Percentiles rank a stretch among this genome's conserved stretches.
Conservation (phyloP, 1,140 invertebrate genomes). For the Aphis gossypii region DNA sequence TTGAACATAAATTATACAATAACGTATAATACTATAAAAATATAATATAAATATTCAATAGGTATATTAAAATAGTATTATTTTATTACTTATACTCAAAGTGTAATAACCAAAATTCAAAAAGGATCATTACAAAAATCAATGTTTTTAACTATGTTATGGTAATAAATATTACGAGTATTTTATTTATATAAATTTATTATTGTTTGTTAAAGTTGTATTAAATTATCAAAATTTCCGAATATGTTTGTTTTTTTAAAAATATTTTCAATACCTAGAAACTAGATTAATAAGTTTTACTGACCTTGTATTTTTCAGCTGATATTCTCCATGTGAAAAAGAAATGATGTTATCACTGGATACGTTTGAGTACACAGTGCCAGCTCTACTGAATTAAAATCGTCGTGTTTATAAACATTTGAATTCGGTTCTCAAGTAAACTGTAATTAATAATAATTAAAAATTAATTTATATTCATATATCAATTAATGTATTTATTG, state of each 20-base stretch:
- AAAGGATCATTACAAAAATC: too few species aligned
- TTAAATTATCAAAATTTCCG: not conserved
- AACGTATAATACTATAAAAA: too few species aligned
- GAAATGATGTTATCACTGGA: conserved; percentile 55
- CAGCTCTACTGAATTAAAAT: conserved; percentile 48
- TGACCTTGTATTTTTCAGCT: conserved; percentile 54
- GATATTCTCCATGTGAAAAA: conserved; percentile 57
- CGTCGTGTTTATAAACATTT: not conserved
- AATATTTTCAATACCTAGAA: not conserved
- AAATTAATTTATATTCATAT: not conserved
- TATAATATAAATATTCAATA: too few species aligned
- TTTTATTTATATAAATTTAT: not conserved
- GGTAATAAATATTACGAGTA: too few species aligned
- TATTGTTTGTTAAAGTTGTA: not conserved
- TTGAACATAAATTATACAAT: too few species aligned
- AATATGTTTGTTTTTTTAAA: not conserved
- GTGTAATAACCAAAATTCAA: too few species aligned
- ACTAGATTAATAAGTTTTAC: not conserved
- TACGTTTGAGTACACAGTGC: conserved; percentile 48
- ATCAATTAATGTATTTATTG: not conserved
- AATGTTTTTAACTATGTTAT: too few species aligned
- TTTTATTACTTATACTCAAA: too few species aligned
- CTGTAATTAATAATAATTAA: not conserved
- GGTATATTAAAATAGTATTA: too few species aligned
- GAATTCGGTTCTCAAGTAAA: not conserved